Conservation (phyloP, 2,113 vertebrate species). For the Pungitius pungitius region DNA sequence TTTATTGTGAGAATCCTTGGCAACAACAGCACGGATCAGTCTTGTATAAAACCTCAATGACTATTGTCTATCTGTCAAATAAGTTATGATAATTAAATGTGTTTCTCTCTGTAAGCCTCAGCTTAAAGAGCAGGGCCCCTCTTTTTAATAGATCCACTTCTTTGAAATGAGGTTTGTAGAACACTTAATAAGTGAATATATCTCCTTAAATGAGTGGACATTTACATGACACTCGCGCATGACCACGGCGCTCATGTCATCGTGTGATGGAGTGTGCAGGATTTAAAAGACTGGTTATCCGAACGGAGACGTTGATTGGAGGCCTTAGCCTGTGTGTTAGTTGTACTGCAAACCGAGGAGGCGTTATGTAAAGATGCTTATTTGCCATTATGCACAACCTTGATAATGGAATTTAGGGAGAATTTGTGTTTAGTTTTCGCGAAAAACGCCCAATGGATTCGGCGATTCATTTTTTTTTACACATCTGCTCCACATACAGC, state of each 20-base stretch:
- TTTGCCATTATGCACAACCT: conserved; percentile 32
- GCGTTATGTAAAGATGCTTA: background rate
- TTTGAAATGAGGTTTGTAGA: background rate
- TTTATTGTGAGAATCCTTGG: background rate
- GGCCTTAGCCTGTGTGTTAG: background rate
- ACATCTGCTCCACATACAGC: conserved; percentile 60
- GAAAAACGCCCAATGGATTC: background rate
- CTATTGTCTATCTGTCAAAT: background rate
- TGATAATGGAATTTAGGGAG: conserved; percentile 23
- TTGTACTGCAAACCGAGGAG: background rate
- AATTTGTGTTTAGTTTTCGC: background rate
- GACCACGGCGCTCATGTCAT: too few species aligned
- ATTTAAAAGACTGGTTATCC: background rate
- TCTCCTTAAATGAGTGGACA: background rate
- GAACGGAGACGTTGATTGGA: background rate
- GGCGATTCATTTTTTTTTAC: conserved; percentile 38
- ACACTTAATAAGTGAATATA: background rate
- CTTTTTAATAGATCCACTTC: background rate
- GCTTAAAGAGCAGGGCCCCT: conserved; percentile 5
- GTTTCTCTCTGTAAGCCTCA: background rate
- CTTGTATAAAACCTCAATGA: background rate
- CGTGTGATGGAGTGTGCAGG: too few species aligned
- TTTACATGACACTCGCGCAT: conserved; percentile 13
- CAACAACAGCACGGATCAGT: background rate
- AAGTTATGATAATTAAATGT: background rate